phyloP scores from a whole-genome alignment of 2,888 invertebrate genomes.

The Tuta absoluta region DNA sequence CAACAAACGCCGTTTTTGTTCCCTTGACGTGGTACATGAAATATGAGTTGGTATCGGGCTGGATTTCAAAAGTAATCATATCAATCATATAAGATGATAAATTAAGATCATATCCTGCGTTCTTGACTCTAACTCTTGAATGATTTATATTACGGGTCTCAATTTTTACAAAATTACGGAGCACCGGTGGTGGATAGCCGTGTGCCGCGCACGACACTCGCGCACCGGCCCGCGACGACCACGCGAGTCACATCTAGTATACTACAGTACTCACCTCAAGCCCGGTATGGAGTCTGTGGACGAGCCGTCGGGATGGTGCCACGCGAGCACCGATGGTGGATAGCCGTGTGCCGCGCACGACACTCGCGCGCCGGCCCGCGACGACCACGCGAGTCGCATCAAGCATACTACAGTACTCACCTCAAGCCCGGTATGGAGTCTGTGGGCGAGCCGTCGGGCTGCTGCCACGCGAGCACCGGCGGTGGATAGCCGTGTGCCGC shows the following conservation, averaged over 20 bases:
- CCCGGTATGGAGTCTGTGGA: slow-evolving; percentile 59
- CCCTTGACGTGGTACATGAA: neutral
- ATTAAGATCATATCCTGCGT: neutral
- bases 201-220: slow-evolving; percentile 87
- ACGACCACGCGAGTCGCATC: neutral
- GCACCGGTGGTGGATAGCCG: slow-evolving; percentile 72
- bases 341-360: slow-evolving; percentile 84
- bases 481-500: slow-evolving; percentile 74
- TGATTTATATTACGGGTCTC: too few species aligned
- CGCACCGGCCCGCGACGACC: slow-evolving; percentile 84
- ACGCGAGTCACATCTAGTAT: neutral
- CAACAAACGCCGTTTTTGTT: slow-evolving; percentile 1
- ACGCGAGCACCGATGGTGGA: slow-evolving; percentile 83
- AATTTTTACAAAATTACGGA: too few species aligned
- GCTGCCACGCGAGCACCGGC: slow-evolving; percentile 88
- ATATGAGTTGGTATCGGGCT: neutral
- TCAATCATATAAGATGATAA: neutral
- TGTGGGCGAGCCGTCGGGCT: slow-evolving; percentile 85
- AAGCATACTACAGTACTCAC: neutral
- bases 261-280: neutral
- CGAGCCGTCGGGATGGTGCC: slow-evolving; percentile 87
- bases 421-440: neutral
- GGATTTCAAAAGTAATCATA: neutral
- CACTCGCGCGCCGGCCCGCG: slow-evolving; percentile 87
- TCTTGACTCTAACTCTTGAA: neutral